phyloP scores from a whole-genome alignment of 2,888 invertebrate species.

The Ophion obscuratus region DNA sequence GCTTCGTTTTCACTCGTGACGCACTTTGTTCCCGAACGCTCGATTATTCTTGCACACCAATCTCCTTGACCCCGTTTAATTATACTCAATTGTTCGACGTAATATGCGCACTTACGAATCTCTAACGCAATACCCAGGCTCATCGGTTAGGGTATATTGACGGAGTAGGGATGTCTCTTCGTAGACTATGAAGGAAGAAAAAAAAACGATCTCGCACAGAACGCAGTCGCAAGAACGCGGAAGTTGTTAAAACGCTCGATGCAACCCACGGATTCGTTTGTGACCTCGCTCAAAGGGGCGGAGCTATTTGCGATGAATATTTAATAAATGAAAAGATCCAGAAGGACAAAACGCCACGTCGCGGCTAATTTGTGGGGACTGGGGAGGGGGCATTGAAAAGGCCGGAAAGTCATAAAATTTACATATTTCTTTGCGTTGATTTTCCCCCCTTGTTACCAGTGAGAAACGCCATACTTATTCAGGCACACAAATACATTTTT shows the following conservation, averaged over 20 bases:
- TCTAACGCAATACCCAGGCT: conserved; percentile 11
- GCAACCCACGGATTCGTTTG: conserved; percentile 56
- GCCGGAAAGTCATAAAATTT: conserved; percentile 23
- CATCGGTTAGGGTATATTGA: conserved; percentile 41
- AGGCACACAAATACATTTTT: neutral
- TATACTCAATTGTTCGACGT: conserved; percentile 17
- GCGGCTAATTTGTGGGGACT: neutral
- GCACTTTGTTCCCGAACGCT: neutral
- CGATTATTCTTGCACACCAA: conserved; percentile 2
- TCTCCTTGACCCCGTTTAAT: conserved; percentile 17
- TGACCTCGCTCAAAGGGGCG: conserved; percentile 40
- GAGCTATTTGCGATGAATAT: conserved; percentile 33
- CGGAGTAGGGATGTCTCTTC: neutral
- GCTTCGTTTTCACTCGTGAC: neutral
- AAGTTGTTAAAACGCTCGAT: conserved; percentile 71
- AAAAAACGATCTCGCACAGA: conserved; percentile 65
- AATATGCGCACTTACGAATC: conserved; percentile 17
- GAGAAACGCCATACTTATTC: neutral
- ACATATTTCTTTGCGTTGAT: conserved; percentile 8
- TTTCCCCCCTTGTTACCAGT: no score
- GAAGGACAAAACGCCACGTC: conserved; percentile 13
- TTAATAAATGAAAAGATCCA: conserved; percentile 24
- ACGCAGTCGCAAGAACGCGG: conserved; percentile 67
- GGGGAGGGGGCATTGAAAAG: neutral
- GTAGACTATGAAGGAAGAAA: conserved; percentile 47